These are phyloP conservation scores for Rana temporaria DNA, from an alignment of 2,113 vertebrate genomes.

Conservation along the genomic window DNA sequence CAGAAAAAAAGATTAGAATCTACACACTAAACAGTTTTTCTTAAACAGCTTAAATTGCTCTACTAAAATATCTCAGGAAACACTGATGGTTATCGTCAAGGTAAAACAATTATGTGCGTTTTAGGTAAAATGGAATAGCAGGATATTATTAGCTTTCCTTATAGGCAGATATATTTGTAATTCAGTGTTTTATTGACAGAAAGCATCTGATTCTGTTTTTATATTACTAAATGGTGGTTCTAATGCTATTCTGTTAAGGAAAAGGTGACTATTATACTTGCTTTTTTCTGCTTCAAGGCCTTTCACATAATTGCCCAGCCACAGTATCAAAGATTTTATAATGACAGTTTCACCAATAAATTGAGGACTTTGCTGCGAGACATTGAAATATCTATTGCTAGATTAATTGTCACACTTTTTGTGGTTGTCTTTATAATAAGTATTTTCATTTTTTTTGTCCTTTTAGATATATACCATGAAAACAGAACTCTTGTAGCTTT, in stretches of 20 bases:
- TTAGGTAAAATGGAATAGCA: conserved; percentile 13
- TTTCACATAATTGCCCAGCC: conserved; percentile 27
- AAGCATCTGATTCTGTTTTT: conserved; percentile 26
- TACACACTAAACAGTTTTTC: conserved; percentile 39
- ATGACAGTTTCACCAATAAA: conserved; percentile 28
- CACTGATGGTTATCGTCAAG: conserved; percentile 19
- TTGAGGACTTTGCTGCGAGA: conserved; percentile 24
- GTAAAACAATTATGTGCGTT: conserved; percentile 31
- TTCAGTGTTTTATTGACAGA: conserved; percentile 23
- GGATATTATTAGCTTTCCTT: conserved; percentile 22
- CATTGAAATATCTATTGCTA: conserved; percentile 25
- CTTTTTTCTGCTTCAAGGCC: conserved; percentile 34
- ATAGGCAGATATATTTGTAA: conserved; percentile 27
- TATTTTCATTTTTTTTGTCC: conserved; percentile 26
- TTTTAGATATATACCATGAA: not conserved
- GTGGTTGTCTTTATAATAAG: not conserved
- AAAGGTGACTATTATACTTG: not conserved
- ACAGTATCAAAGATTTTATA: conserved; percentile 17
- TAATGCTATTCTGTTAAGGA: not conserved
- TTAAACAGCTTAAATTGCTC: conserved; percentile 29
- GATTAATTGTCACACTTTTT: conserved; percentile 15
- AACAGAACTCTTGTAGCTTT: conserved; percentile 23
- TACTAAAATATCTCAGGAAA: conserved; percentile 28
- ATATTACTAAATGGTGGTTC: conserved; percentile 20
- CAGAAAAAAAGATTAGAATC: conserved; percentile 45